phyloP scores from a whole-genome alignment of 2,888 invertebrate species.

The Orchestes rusci region DNA sequence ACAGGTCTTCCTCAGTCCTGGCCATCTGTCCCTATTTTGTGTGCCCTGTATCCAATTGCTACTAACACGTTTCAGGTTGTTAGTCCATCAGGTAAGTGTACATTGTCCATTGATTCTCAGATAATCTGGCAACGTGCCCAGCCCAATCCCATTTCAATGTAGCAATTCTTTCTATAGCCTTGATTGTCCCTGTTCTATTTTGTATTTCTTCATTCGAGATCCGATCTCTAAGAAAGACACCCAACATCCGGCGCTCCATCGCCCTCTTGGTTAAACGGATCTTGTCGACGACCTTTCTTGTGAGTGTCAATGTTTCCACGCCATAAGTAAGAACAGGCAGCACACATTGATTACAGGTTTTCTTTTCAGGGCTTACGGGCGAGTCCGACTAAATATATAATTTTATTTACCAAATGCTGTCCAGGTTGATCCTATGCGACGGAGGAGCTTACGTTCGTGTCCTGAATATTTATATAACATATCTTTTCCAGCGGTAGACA shows the following conservation, averaged over 20 bases:
- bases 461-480: background rate
- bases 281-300: constrained; percentile 2
- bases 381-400: background rate
- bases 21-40: constrained; percentile 3
- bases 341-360: background rate
- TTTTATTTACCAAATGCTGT: too few relatives aligned
- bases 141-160: constrained; percentile 2
- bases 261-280: background rate
- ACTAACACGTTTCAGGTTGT: background rate
- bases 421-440: too few relatives aligned
- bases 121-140: background rate
- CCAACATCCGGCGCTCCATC: background rate
- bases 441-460: too few relatives aligned
- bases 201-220: constrained; percentile 2
- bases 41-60: background rate
- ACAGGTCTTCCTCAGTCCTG: constrained; percentile 1
- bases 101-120: constrained; percentile 2
- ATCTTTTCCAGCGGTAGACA: constrained; percentile 2
- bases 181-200: background rate
- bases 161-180: constrained; percentile 5
- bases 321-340: background rate
- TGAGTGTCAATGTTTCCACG: too few relatives aligned
- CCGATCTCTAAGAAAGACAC: too few relatives aligned
- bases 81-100: constrained; percentile 1
- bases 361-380: background rate